Evolutionary conservation across 2,113 vertebrate species (phyloP).

Genomic region (Sorex araneus): DNA sequence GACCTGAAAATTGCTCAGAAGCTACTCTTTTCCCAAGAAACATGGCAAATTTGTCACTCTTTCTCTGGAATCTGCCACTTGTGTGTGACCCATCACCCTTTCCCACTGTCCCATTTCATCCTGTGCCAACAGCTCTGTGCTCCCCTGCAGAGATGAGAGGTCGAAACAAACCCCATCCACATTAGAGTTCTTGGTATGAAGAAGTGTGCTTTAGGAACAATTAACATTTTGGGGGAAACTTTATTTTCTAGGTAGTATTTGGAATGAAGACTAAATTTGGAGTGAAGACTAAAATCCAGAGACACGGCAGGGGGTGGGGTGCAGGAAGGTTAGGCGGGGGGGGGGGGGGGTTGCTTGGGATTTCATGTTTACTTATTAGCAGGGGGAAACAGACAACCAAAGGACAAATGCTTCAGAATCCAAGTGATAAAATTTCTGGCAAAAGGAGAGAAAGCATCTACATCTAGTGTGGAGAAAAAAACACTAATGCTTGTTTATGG

Average conservation of each 20-base stretch:
- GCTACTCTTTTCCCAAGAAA: neutral
- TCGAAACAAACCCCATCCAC: neutral
- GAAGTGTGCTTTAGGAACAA: neutral
- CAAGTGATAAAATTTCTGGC: neutral
- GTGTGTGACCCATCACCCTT: neutral
- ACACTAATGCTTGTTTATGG: neutral
- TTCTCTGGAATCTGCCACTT: neutral
- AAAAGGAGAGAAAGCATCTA: neutral
- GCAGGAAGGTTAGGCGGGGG: no score
- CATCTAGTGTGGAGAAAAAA: neutral
- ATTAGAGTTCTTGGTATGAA: neutral
- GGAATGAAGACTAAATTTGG: slow-evolving; percentile 4
- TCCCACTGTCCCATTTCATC: neutral
- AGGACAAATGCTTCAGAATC: neutral
- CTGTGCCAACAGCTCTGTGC: neutral
- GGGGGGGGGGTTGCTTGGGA: no score
- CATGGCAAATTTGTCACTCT: neutral
- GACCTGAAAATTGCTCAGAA: neutral
- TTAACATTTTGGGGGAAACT: neutral
- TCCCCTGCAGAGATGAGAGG: neutral
- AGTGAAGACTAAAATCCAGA: neutral
- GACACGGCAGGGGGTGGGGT: neutral
- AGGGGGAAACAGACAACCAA: neutral
- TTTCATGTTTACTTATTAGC: neutral
- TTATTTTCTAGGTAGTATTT: neutral